Conservation (phyloP, 2,113 vertebrate genomes). For the Pavo muticus region DNA sequence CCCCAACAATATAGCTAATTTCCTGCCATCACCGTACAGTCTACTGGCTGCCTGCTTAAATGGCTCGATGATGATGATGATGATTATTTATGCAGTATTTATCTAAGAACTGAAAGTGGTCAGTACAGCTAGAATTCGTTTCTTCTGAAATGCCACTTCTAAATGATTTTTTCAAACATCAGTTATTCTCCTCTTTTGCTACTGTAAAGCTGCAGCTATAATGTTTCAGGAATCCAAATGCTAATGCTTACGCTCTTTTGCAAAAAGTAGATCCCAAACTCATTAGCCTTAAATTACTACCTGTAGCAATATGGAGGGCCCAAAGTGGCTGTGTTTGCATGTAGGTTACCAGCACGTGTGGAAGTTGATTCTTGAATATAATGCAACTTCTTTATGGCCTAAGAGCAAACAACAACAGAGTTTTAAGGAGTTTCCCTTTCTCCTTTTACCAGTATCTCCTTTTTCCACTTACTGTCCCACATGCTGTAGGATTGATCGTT, state of each 20-base stretch:
- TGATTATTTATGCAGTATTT: constrained; percentile 69
- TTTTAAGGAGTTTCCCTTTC: neutral
- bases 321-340: neutral
- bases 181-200: neutral
- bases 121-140: constrained; percentile 61
- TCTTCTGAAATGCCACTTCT: neutral
- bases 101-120: constrained; percentile 69
- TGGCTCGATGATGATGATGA: constrained; percentile 43
- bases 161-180: neutral
- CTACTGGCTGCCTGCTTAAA: constrained; percentile 78
- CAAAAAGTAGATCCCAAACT: neutral
- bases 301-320: neutral
- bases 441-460: neutral
- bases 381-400: neutral
- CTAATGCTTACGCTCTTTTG: neutral
- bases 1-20: constrained; percentile 87
- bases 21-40: constrained; percentile 80
- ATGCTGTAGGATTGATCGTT: neutral
- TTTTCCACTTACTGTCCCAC: neutral
- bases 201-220: neutral
- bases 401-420: neutral
- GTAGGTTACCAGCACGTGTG: neutral
- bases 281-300: constrained; percentile 3
- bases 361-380: neutral
- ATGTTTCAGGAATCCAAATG: neutral